phyloP scores from a whole-genome alignment of 2,797 vertebrate genomes.

The Agapornis canus region DNA sequence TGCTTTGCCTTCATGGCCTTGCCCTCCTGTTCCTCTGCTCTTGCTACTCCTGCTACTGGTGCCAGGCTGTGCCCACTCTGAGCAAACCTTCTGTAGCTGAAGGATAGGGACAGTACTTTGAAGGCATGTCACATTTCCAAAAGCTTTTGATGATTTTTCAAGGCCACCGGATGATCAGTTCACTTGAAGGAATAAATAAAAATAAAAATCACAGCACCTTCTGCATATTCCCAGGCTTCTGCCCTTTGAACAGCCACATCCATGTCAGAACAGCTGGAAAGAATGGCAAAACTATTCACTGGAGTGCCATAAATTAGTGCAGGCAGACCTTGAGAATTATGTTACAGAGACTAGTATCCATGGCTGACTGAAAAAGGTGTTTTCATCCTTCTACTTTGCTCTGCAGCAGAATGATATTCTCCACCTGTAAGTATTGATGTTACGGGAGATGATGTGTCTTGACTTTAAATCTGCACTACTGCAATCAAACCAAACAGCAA shows the following conservation, averaged over 20 bases:
- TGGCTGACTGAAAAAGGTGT: not conserved
- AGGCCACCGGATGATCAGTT: not conserved
- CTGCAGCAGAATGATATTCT: not conserved
- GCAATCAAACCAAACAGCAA: not conserved
- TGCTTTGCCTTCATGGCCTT: not conserved
- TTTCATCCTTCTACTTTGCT: not conserved
- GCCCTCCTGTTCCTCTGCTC: not conserved
- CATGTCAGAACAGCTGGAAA: not conserved
- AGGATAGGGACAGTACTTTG: not conserved
- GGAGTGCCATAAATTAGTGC: not conserved
- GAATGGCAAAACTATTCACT: not conserved
- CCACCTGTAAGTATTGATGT: not conserved
- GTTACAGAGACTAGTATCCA: not conserved
- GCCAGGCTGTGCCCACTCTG: not conserved
- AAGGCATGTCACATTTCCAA: not conserved
- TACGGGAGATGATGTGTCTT: not conserved
- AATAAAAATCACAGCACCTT: not conserved
- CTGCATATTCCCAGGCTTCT: not conserved
- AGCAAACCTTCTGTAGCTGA: not conserved
- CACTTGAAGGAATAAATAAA: not conserved
- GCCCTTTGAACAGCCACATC: not conserved
- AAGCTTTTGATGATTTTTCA: not conserved
- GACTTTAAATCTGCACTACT: not conserved
- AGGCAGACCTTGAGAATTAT: not conserved
- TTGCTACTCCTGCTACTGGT: not conserved